These are phyloP conservation scores for Aphidius colemani DNA, from an alignment of 2,888 invertebrate species.

Conservation along the genomic window DNA sequence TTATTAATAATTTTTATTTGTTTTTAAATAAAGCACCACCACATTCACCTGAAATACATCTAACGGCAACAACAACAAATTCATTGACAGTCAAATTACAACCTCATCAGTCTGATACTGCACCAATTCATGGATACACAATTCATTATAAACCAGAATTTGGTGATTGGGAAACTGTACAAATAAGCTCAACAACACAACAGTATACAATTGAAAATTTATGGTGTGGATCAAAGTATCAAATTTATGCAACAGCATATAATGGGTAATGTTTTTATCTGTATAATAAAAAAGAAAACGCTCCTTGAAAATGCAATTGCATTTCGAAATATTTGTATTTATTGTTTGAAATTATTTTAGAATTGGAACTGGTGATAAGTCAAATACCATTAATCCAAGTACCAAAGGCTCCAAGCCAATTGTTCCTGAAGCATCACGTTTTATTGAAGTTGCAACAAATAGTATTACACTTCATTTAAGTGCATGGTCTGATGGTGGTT, in stretches of 20 bases:
- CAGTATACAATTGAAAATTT: conserved; percentile 86
- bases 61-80: conserved; percentile 77
- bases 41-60: conserved; percentile 74
- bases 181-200: conserved; percentile 76
- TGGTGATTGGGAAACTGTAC: conserved; percentile 90
- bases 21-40: conserved; percentile 68
- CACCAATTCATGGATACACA: conserved; percentile 90
- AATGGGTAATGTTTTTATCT: conserved; percentile 77
- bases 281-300: no score
- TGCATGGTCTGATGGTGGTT: conserved; percentile 94
- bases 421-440: conserved; percentile 85
- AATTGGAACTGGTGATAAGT: conserved; percentile 90
- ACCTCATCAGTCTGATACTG: conserved; percentile 77
- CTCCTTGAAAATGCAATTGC: no score
- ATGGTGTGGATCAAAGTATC: conserved; percentile 91
- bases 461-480: conserved; percentile 89
- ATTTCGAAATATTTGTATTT: no score
- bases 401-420: conserved; percentile 94
- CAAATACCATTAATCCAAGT: conserved; percentile 84
- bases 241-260: conserved; percentile 90
- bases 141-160: conserved; percentile 93
- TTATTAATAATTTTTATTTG: conserved; percentile 33
- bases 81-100: conserved; percentile 75
- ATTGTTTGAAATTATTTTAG: conserved; percentile 57
- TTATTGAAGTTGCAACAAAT: conserved; percentile 91